Evolutionary conservation across 92 coral and sea anemone species (phyloP).

Genomic region (Bergia sp.): DNA sequence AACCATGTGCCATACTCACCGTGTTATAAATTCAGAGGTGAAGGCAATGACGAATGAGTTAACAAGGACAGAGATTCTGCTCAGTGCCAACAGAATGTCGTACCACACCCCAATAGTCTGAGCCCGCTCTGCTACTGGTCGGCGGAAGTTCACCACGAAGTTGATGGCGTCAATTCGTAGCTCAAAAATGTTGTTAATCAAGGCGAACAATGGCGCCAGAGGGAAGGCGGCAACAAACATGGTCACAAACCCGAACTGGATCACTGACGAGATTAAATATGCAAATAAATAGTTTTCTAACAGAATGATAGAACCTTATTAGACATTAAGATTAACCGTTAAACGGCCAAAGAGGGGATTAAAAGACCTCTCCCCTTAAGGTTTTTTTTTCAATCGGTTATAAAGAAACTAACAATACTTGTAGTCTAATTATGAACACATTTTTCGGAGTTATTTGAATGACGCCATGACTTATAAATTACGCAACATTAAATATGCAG

Average conservation of each 20-base stretch:
- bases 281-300: neutral
- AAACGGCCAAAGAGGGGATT: too few relatives aligned
- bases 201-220: slow-evolving; percentile 96
- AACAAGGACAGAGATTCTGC: slow-evolving; percentile 80
- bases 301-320: too few relatives aligned
- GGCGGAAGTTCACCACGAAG: slow-evolving; percentile 95
- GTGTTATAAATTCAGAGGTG: slow-evolving; percentile 92
- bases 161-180: slow-evolving; percentile 92
- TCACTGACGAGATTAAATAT: slow-evolving; percentile 50
- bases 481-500: too few relatives aligned
- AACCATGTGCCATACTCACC: slow-evolving; percentile 53
- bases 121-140: slow-evolving; percentile 94
- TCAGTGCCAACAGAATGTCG: slow-evolving; percentile 76
- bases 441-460: too few relatives aligned
- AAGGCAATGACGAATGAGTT: slow-evolving; percentile 97
- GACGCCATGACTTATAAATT: too few relatives aligned
- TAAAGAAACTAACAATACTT: too few relatives aligned
- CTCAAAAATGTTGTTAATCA: slow-evolving; percentile 90
- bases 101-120: slow-evolving; percentile 91
- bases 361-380: too few relatives aligned
- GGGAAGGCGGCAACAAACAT: slow-evolving; percentile 99
- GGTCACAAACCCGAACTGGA: slow-evolving; percentile 98
- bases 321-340: too few relatives aligned
- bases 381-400: too few relatives aligned
- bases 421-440: too few relatives aligned